These are phyloP conservation scores for Hemitrygon akajei DNA, from an alignment of 2,797 vertebrate genomes.

Conservation along the genomic window DNA sequence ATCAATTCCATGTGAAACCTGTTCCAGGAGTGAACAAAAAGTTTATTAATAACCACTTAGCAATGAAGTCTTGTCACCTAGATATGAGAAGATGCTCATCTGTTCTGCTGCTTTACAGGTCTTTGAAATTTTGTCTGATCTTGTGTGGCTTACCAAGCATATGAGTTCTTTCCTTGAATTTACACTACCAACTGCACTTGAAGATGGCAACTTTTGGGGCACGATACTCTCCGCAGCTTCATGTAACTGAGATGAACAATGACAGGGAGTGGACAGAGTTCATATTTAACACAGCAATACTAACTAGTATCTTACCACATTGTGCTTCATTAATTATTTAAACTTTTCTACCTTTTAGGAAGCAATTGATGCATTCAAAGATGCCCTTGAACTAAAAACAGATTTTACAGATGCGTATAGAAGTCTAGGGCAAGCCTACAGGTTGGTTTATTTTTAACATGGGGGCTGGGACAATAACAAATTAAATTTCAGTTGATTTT, in stretches of 20 bases:
- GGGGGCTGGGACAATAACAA: constrained; percentile 5
- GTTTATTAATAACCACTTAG: neutral
- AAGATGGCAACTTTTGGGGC: neutral
- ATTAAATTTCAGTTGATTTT: constrained; percentile 30
- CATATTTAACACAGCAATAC: neutral
- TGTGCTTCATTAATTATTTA: constrained; percentile 17
- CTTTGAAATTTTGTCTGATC: neutral
- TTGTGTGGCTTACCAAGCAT: neutral
- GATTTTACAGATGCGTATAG: constrained; percentile 96
- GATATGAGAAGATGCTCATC: neutral
- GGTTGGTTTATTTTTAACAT: constrained; percentile 56
- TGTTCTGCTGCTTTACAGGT: neutral
- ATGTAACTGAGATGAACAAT: neutral
- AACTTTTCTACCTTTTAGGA: constrained; percentile 59
- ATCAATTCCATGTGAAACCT: neutral
- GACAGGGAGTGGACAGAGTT: neutral
- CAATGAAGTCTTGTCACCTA: neutral
- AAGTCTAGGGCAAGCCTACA: constrained; percentile 94
- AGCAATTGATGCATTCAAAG: constrained; percentile 94
- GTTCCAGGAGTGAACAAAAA: neutral
- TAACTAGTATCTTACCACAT: neutral
- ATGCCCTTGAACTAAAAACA: constrained; percentile 85
- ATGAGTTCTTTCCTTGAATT: neutral
- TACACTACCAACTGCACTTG: neutral
- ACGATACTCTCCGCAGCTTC: neutral